Conservation (phyloP, 1,140 invertebrate species). For the Danaus plexippus region DNA sequence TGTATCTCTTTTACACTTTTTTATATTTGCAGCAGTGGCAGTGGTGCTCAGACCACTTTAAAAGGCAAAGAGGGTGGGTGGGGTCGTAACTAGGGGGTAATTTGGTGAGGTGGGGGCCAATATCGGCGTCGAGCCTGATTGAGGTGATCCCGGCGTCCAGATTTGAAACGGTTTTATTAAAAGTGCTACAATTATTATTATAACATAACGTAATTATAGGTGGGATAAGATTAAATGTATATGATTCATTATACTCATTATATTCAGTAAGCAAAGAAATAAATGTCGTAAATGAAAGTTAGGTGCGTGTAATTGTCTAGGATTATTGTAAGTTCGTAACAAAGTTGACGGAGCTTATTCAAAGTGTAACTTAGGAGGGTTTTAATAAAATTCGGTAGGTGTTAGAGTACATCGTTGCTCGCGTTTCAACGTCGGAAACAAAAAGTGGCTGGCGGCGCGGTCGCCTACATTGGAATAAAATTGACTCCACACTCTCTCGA, state of each 20-base stretch:
- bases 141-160: conserved; percentile 62
- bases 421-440: conserved; percentile 67
- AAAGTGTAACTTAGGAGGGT: conserved; percentile 38
- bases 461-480: conserved; percentile 71
- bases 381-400: conserved; percentile 69
- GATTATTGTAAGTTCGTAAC: too few species aligned
- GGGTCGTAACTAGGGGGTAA: conserved; percentile 68
- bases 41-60: conserved; percentile 69
- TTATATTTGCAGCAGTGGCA: conserved; percentile 66
- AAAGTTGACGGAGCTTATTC: too few species aligned
- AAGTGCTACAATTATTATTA: too few species aligned
- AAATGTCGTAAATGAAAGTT: too few species aligned
- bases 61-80: conserved; percentile 62
- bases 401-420: conserved; percentile 65
- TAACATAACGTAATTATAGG: too few species aligned
- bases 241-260: too few species aligned
- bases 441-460: conserved; percentile 67
- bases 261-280: too few species aligned
- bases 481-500: conserved; percentile 70
- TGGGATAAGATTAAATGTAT: too few species aligned
- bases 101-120: conserved; percentile 66
- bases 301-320: too few species aligned
- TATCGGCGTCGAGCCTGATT: conserved; percentile 66
- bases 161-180: conserved; percentile 40
- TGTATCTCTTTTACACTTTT: conserved; percentile 63